Percentiles rank a stretch among this genome's conserved stretches.
Evolutionary conservation across 2,797 vertebrate species (phyloP).

Genomic region (Pelochelys cantorii): DNA sequence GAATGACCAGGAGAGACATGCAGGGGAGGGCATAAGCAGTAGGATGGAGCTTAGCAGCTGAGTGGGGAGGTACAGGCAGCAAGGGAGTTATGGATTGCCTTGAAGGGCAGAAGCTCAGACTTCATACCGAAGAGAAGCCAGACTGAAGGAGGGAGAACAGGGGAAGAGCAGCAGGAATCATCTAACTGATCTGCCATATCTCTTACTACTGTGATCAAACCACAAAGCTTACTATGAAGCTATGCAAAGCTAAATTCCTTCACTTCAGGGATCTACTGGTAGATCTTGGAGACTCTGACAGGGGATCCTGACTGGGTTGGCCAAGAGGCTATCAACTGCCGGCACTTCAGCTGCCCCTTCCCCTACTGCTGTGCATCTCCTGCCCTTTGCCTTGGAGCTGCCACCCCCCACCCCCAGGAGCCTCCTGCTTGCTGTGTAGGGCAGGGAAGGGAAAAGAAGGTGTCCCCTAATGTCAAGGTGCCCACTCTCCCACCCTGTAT

Average conservation of each 20-base stretch:
- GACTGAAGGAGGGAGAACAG: fast-evolving
- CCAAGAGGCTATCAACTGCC: too few species aligned
- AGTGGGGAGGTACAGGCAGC: background rate
- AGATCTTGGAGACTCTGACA: too few species aligned
- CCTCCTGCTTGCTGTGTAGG: too few species aligned
- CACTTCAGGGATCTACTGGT: background rate
- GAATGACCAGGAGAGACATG: fast-evolving
- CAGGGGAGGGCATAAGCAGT: background rate
- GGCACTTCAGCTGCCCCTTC: too few species aligned
- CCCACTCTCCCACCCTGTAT: too few species aligned
- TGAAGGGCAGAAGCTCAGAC: background rate
- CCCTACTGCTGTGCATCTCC: too few species aligned
- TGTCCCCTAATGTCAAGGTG: too few species aligned
- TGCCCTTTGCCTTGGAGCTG: too few species aligned
- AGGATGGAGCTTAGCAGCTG: background rate
- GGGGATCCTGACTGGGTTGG: too few species aligned
- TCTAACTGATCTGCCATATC: background rate
- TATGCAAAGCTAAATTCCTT: background rate
- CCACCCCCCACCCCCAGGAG: too few species aligned
- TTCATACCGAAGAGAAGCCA: background rate
- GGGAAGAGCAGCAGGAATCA: constrained; percentile 25
- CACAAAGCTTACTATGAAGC: background rate
- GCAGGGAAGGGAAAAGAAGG: too few species aligned
- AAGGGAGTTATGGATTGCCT: background rate
- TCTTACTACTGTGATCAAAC: background rate